A percentile compares a stretch with the other conserved stretches of the same genome.
phyloP scores from a whole-genome alignment of 2,888 invertebrate genomes.

The Cosmorhoe ocellata region DNA sequence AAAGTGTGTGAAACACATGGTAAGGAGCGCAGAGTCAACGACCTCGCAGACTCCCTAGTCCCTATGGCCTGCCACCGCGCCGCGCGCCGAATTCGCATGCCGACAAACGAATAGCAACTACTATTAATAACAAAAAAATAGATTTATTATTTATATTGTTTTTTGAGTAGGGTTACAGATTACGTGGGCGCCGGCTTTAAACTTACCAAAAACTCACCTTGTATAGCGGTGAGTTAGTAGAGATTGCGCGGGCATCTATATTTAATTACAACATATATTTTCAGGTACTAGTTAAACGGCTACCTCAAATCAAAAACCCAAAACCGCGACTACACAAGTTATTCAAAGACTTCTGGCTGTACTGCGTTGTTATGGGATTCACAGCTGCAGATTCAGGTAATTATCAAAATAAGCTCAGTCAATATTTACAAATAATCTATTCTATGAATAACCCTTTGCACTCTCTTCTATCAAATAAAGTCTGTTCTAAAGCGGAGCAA shows the following conservation, averaged over 20 bases:
- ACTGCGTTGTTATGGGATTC: slow-evolving; percentile 99
- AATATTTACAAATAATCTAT: slow-evolving; percentile 24
- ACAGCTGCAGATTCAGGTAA: slow-evolving; percentile 90
- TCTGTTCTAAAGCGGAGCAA: slow-evolving; percentile 2
- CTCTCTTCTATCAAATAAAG: slow-evolving; percentile 16
- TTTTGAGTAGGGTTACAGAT: too few relatives aligned
- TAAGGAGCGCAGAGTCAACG: too few relatives aligned
- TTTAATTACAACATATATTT: too few relatives aligned
- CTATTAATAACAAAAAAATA: too few relatives aligned
- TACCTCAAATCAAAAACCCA: slow-evolving; percentile 95
- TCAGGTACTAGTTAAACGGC: slow-evolving; percentile 87
- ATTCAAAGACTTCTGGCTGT: slow-evolving; percentile 99
- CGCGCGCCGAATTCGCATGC: too few relatives aligned
- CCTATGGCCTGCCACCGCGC: too few relatives aligned
- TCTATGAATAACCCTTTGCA: slow-evolving; percentile 29
- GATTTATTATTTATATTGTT: too few relatives aligned
- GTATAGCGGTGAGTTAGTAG: slow-evolving; percentile 71
- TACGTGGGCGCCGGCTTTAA: too few relatives aligned
- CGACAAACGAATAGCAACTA: too few relatives aligned
- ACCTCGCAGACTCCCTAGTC: too few relatives aligned
- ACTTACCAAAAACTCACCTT: too few relatives aligned
- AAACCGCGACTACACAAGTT: slow-evolving; percentile 95
- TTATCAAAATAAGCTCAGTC: slow-evolving; percentile 19
- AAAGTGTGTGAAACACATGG: too few relatives aligned
- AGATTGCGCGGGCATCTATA: neutral